These are phyloP conservation scores for Carettochelys insculpta DNA, from an alignment of 2,113 vertebrate genomes.

Conservation along the genomic window DNA sequence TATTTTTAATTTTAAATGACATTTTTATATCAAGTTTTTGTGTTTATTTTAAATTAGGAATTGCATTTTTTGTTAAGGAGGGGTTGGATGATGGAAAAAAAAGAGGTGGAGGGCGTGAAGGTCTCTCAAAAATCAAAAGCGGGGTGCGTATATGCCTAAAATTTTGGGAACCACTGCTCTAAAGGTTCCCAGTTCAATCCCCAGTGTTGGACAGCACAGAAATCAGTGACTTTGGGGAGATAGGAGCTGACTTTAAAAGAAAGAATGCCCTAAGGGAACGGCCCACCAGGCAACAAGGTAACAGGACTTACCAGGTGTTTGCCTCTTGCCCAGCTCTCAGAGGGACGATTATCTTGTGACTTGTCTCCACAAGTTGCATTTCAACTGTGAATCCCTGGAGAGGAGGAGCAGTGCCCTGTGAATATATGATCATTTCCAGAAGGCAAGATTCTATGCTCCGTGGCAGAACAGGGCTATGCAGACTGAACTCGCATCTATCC, in stretches of 20 bases:
- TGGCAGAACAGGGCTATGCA: conserved; percentile 69
- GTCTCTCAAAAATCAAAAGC: too few relatives aligned
- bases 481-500: conserved; percentile 64
- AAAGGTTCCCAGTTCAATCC: neutral
- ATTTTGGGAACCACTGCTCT: too few relatives aligned
- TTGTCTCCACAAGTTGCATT: conserved; percentile 59
- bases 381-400: conserved; percentile 61
- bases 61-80: too few relatives aligned
- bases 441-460: conserved; percentile 65
- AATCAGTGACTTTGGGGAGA: neutral
- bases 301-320: conserved; percentile 44
- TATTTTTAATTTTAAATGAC: too few relatives aligned
- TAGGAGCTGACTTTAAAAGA: neutral
- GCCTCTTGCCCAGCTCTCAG: conserved; percentile 51
- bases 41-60: too few relatives aligned
- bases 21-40: too few relatives aligned
- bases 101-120: too few relatives aligned
- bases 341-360: conserved; percentile 37
- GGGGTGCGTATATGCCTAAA: too few relatives aligned
- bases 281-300: neutral
- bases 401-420: conserved; percentile 42
- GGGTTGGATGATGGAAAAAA: too few relatives aligned
- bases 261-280: neutral
- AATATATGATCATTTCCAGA: conserved; percentile 64
- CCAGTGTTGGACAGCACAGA: neutral